These are phyloP conservation scores for Hippocampus barbouri DNA, from an alignment of 2,113 vertebrate species.

Conservation along the genomic window DNA sequence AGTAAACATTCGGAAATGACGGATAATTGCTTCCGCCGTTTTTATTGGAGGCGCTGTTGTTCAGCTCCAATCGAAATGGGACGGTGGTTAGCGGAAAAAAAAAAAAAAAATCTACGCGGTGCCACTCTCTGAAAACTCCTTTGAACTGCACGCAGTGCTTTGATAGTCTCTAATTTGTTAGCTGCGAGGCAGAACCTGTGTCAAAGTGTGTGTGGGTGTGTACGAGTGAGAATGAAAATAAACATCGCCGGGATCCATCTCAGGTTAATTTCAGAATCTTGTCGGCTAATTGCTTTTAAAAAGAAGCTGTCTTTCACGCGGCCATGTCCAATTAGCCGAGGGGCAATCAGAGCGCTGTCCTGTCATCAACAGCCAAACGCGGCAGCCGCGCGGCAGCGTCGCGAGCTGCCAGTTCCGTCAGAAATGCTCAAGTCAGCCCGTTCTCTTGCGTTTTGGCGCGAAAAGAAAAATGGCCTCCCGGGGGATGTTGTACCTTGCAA, in stretches of 20 bases:
- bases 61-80: conserved; percentile 23
- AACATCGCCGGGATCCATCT: conserved; percentile 25
- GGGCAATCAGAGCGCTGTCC: conserved; percentile 31
- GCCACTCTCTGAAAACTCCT: conserved; percentile 11
- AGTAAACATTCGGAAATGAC: conserved; percentile 37
- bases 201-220: conserved; percentile 13
- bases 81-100: background rate
- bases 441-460: background rate
- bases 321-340: conserved; percentile 57
- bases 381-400: conserved; percentile 40
- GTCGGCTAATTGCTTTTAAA: conserved; percentile 68
- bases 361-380: conserved; percentile 34
- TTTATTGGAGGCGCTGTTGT: conserved; percentile 42
- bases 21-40: conserved; percentile 41
- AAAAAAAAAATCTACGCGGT: conserved; percentile 7
- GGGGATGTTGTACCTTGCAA: conserved; percentile 20
- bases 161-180: conserved; percentile 34
- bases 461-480: conserved; percentile 10
- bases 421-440: conserved; percentile 19
- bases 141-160: conserved; percentile 1
- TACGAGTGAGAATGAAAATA: conserved; percentile 17
- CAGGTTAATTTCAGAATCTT: conserved; percentile 58
- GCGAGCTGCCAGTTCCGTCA: conserved; percentile 50
- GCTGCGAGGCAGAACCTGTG: conserved; percentile 32
- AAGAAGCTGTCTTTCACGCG: conserved; percentile 34